phyloP scores from a whole-genome alignment of 2,797 vertebrate genomes.

The Anisognathus igniventris region DNA sequence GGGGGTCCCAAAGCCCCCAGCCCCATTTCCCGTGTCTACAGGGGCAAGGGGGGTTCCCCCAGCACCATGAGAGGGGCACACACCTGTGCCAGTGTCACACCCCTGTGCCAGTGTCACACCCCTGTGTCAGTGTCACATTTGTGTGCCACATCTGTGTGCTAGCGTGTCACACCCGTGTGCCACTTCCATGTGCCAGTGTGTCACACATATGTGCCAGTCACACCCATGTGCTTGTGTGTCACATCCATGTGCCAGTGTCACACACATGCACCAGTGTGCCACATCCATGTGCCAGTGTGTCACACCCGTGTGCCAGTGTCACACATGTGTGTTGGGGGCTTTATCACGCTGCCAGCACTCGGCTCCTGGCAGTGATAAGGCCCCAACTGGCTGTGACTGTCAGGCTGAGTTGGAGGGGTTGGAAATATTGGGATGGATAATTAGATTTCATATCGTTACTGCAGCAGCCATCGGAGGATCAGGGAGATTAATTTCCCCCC shows the following conservation, averaged over 20 bases:
- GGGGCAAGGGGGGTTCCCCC: accelerated
- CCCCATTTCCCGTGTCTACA: neutral
- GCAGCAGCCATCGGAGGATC: slow-evolving; percentile 89
- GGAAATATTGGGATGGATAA: slow-evolving; percentile 98
- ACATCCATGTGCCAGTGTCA: too few species aligned
- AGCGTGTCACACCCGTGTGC: neutral
- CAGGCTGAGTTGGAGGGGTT: slow-evolving; percentile 77
- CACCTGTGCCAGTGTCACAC: neutral
- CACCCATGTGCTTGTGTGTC: slow-evolving; percentile 19
- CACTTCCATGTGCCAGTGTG: neutral
- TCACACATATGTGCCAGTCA: neutral
- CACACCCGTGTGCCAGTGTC: neutral
- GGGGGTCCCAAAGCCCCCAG: neutral
- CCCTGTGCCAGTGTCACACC: accelerated
- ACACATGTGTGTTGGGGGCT: slow-evolving; percentile 6
- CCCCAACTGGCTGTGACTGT: slow-evolving; percentile 72
- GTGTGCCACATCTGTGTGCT: too few species aligned
- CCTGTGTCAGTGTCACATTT: neutral
- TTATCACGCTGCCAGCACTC: slow-evolving; percentile 79
- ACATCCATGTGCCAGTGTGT: neutral
- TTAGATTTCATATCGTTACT: slow-evolving; percentile 96
- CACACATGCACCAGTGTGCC: neutral
- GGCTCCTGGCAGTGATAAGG: slow-evolving; percentile 84
- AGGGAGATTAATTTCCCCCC: slow-evolving; percentile 89
- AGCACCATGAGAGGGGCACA: accelerated